Conservation (phyloP, 2,888 invertebrate species). For the Leucoma salicis region DNA sequence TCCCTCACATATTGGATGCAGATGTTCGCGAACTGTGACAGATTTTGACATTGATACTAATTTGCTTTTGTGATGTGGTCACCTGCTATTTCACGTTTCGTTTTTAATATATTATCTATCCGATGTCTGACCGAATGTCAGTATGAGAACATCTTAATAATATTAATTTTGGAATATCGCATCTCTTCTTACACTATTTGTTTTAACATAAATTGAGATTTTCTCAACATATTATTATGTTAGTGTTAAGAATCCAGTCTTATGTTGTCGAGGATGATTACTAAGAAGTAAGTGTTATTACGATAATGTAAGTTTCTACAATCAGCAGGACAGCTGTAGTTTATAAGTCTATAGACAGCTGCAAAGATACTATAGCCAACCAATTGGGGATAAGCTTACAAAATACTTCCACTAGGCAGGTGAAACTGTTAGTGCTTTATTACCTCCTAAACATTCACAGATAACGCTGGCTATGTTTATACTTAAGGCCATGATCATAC, state of each 20-base stretch:
- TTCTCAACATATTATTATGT: too few relatives aligned
- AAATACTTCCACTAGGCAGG: slow-evolving; percentile 4
- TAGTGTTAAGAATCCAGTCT: too few relatives aligned
- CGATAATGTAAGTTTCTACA: too few relatives aligned
- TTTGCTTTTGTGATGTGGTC: slow-evolving; percentile 32
- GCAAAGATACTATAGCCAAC: neutral
- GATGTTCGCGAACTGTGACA: slow-evolving; percentile 60
- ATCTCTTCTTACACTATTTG: too few relatives aligned
- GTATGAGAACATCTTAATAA: too few relatives aligned
- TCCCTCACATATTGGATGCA: slow-evolving; percentile 58
- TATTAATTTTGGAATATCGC: too few relatives aligned
- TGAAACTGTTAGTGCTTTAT: neutral
- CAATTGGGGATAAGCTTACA: neutral
- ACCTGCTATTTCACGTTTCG: neutral
- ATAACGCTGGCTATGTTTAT: slow-evolving; percentile 9
- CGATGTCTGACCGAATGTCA: too few relatives aligned
- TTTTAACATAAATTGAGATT: too few relatives aligned
- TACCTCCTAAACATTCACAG: slow-evolving; percentile 4
- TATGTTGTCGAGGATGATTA: too few relatives aligned
- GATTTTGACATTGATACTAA: slow-evolving; percentile 47
- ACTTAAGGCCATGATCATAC: slow-evolving; percentile 7
- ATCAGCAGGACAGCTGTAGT: too few relatives aligned
- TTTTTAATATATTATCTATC: too few relatives aligned
- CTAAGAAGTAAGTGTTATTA: too few relatives aligned
- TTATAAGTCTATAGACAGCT: neutral